Evolutionary conservation across 2,113 vertebrate genomes (phyloP).

Genomic region (Lampris megalopsis): DNA sequence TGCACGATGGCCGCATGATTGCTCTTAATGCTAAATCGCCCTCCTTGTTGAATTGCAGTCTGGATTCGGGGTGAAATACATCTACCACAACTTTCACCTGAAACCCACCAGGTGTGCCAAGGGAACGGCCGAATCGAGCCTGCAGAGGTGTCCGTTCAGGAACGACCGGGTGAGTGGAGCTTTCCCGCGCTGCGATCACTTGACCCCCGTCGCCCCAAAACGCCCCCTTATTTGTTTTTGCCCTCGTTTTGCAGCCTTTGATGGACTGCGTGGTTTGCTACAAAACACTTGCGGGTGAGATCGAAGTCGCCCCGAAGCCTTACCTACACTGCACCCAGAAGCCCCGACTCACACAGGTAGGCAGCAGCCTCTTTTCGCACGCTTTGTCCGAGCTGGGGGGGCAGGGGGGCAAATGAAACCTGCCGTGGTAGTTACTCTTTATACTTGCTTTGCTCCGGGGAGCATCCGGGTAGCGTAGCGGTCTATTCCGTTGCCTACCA

Average conservation of each 20-base stretch:
- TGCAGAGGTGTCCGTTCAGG: conserved; percentile 70
- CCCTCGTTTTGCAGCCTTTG: conserved; percentile 69
- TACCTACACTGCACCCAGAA: conserved; percentile 82
- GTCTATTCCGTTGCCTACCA: no score
- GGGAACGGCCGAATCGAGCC: conserved; percentile 26
- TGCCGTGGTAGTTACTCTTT: no score
- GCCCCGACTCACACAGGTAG: conserved; percentile 75
- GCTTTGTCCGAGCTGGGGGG: no score
- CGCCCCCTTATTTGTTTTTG: neutral
- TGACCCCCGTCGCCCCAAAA: no score
- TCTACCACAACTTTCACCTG: conserved; percentile 76
- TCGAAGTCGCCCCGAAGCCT: conserved; percentile 64
- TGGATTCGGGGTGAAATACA: conserved; percentile 63
- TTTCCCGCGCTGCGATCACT: no score
- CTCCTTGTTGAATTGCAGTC: conserved; percentile 53
- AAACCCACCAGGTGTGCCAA: conserved; percentile 78
- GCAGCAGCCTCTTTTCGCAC: no score
- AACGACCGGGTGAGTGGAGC: conserved; percentile 74
- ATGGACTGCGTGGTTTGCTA: conserved; percentile 83
- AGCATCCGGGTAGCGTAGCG: no score
- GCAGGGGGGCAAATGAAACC: no score
- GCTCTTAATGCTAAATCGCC: neutral
- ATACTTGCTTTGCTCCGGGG: no score
- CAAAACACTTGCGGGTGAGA: conserved; percentile 51
- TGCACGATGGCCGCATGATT: neutral